A percentile compares a stretch with the other conserved stretches of the same genome.
Conservation (phyloP, 1,140 invertebrate species). For the Araneus ventricosus region DNA sequence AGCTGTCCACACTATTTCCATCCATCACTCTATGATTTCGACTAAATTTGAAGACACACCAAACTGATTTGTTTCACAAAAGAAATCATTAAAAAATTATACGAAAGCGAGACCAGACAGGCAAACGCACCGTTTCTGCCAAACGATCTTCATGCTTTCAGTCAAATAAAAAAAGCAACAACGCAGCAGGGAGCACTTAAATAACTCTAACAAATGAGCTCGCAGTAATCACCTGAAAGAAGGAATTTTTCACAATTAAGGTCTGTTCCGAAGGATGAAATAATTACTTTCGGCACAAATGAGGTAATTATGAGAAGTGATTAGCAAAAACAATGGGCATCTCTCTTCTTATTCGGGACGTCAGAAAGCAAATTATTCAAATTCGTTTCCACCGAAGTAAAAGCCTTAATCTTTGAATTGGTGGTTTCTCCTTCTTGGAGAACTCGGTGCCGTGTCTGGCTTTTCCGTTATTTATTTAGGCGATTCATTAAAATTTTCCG, state of each 20-base stretch:
- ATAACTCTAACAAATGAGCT: not conserved
- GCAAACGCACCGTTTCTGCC: too few relatives aligned
- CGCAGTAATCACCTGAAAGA: not conserved
- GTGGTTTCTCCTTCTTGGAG: too few relatives aligned
- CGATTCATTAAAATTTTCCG: too few relatives aligned
- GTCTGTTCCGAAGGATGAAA: not conserved
- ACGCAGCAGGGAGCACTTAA: not conserved
- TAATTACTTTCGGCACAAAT: not conserved
- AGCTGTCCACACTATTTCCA: too few relatives aligned
- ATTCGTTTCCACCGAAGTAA: not conserved
- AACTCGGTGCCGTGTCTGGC: too few relatives aligned
- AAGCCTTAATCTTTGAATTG: not conserved
- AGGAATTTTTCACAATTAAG: constrained; percentile 20
- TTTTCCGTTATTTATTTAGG: too few relatives aligned
- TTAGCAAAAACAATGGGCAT: constrained; percentile 13
- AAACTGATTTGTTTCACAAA: too few relatives aligned
- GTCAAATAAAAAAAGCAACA: not conserved
- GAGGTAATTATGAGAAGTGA: constrained; percentile 3
- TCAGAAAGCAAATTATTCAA: not conserved
- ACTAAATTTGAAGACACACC: too few relatives aligned
- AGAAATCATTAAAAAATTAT: too few relatives aligned
- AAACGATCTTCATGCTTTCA: too few relatives aligned
- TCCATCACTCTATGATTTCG: too few relatives aligned
- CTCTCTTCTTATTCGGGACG: not conserved
- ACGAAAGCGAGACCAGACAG: too few relatives aligned